Evolutionary conservation across 2,797 vertebrate genomes (phyloP), one percentile per base, ranked within the genome.

Genomic region (Betta splendens): DNA sequence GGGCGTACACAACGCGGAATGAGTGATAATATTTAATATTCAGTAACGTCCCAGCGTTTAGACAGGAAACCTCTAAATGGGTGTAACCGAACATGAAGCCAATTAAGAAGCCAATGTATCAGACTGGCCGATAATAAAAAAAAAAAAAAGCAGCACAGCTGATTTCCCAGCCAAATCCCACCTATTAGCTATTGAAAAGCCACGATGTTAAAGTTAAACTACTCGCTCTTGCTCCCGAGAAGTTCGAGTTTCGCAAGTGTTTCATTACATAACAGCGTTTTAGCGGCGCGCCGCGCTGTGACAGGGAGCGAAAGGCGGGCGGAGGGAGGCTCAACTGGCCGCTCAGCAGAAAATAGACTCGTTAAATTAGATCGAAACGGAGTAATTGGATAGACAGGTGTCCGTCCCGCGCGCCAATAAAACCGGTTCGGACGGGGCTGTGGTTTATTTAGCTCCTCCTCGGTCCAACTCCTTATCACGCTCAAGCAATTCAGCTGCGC

Each of bases 241-340:
- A 85, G 75, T 81, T 71, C 53, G 78, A 84, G 87, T 91, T 91
- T 92, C 88, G 79, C 89, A 90, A 91, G 62, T 9, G 68, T 80
- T 70, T 52, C 51, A 67, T 91, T 89, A 86, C 87, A 85, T 87
- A 89, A 91, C 75, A 72, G 17, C 61, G 72, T 69, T 80, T 79
- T 69, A 79, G 63, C 75, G 73, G 70, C 73, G 49, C 60, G n/a
- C n/a, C n/a, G n/a, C n/a, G 55, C 38, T 56, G 68, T 71, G 70
- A 50, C 64, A 55, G 28, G 8, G 28, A 4, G 26, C 2, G 5
- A n/a, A 12, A 15, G 15, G 31, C 7, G 32, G 22, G 46, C n/a
- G 2, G 9, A 9, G 2, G 23, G 22, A n/a, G 22, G 17, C 25
- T 68, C 35, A 52, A 11, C 21, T 35, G 56, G 46, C 56, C 64